phyloP scores from a whole-genome alignment of 2,797 vertebrate genomes.

The Lemur catta region DNA sequence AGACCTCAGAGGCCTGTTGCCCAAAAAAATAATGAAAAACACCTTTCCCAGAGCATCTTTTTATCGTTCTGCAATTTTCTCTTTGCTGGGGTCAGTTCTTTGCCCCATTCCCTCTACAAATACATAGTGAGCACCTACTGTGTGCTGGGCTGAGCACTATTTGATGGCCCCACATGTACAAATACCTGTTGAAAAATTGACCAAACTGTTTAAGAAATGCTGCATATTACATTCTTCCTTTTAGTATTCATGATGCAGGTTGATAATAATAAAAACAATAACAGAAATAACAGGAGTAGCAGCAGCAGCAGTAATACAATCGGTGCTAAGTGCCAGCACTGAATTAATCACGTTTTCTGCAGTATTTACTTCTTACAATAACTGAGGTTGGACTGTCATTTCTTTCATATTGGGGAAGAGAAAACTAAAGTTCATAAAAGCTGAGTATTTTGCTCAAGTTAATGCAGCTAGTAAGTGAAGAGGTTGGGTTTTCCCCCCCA shows the following conservation, averaged over 20 bases:
- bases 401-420: conserved; percentile 12
- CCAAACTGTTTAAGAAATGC: not conserved
- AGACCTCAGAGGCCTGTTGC: not conserved
- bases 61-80: not conserved
- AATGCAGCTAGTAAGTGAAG: not conserved
- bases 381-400: not conserved
- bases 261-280: not conserved
- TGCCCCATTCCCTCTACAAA: not conserved
- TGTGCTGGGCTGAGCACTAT: not conserved
- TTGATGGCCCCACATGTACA: not conserved
- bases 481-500: not conserved
- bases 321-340: not conserved
- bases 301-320: not conserved
- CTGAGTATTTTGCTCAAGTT: not conserved
- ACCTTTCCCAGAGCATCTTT: not conserved
- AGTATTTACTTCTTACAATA: not conserved
- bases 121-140: not conserved
- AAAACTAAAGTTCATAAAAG: not conserved
- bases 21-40: conserved; percentile 31
- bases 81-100: not conserved
- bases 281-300: not conserved
- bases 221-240: not conserved
- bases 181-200: not conserved
- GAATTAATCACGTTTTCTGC: not conserved
- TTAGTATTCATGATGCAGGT: not conserved